Percentiles rank a stretch among this genome's conserved stretches.
phyloP scores from a whole-genome alignment of 2,888 invertebrate species.

The Brachypterus glaber region DNA sequence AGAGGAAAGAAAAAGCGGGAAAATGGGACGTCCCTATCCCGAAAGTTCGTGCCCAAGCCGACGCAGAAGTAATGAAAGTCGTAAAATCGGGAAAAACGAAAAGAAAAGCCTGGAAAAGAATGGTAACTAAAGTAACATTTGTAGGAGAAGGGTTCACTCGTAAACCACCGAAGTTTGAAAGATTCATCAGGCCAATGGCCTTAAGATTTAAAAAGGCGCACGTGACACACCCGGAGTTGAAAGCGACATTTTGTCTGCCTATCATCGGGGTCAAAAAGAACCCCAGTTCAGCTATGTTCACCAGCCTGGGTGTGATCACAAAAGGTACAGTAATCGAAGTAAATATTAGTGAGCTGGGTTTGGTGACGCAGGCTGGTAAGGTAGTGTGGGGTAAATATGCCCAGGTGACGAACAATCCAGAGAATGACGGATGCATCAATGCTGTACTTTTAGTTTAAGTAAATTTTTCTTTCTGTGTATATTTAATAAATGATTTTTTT shows the following conservation, averaged over 20 bases:
- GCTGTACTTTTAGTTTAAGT: constrained; percentile 88
- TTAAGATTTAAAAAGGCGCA: constrained; percentile 94
- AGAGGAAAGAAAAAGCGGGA: constrained; percentile 97
- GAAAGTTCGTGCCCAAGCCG: constrained; percentile 93
- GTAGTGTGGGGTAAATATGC: constrained; percentile 99
- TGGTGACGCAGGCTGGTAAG: constrained; percentile 98
- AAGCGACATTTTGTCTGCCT: constrained; percentile 94
- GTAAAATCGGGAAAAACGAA: constrained; percentile 84
- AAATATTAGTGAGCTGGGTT: constrained; percentile 95
- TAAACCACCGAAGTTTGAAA: constrained; percentile 98
- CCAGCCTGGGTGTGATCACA: constrained; percentile 93
- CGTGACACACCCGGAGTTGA: constrained; percentile 97
- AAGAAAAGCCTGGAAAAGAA: constrained; percentile 96
- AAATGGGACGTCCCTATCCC: constrained; percentile 99
- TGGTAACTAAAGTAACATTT: constrained; percentile 97
- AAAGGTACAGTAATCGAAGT: constrained; percentile 98
- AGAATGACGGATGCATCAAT: constrained; percentile 99
- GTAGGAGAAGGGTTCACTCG: constrained; percentile 98
- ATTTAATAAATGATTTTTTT: constrained; percentile 10
- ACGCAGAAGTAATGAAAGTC: constrained; percentile 93
- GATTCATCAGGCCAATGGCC: constrained; percentile 97
- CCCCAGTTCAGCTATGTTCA: constrained; percentile 95
- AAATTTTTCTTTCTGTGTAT: constrained; percentile 15
- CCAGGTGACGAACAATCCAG: constrained; percentile 98
- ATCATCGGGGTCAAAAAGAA: constrained; percentile 99